Evolutionary conservation across 2,888 invertebrate genomes (phyloP).

Genomic region (Trachelus tabidus): DNA sequence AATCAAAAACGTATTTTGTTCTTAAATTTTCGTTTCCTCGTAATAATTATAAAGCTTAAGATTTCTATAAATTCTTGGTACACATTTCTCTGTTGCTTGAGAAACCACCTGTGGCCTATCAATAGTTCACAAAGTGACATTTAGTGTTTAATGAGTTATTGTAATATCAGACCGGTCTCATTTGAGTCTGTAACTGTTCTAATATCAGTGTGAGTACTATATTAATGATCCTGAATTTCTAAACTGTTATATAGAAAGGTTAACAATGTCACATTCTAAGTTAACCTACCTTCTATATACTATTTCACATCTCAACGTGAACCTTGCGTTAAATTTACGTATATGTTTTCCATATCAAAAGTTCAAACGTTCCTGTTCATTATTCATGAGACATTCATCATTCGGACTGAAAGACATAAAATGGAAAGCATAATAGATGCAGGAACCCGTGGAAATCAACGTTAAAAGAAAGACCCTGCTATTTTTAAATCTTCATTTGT

Average conservation of each 20-base stretch:
- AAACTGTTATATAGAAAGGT: background rate
- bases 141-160: background rate
- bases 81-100: background rate
- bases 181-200: background rate
- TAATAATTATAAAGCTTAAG: background rate
- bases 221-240: background rate
- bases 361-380: constrained; percentile 53
- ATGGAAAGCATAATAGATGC: background rate
- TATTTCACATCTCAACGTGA: constrained; percentile 33
- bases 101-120: background rate
- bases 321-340: constrained; percentile 37
- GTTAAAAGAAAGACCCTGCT: background rate
- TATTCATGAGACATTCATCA: constrained; percentile 49
- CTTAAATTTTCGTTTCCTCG: background rate
- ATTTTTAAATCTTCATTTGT: background rate
- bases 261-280: background rate
- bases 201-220: background rate
- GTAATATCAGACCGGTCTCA: background rate
- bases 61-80: background rate
- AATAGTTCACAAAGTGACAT: background rate
- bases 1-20: background rate
- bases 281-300: constrained; percentile 9
- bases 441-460: background rate
- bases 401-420: constrained; percentile 11
- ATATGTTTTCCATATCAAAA: constrained; percentile 49